These are phyloP conservation scores for Leptinotarsa haldemani DNA, from an alignment of 2,888 invertebrate species.

Conservation along the genomic window DNA sequence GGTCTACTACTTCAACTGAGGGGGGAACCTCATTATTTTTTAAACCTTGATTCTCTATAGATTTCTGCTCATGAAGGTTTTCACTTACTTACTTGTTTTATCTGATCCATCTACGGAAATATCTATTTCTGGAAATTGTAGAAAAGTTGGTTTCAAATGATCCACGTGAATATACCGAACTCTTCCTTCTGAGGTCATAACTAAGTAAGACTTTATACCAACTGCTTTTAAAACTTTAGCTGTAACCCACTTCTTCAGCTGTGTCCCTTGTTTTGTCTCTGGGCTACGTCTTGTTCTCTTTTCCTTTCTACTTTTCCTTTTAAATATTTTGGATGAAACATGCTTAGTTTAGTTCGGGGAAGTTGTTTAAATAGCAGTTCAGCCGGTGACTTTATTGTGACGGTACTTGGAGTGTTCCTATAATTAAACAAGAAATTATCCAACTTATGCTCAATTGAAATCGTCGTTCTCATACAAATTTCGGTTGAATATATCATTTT, in stretches of 20 bases:
- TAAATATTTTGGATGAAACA: conserved; percentile 4
- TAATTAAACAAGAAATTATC: conserved; percentile 22
- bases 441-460: conserved; percentile 1
- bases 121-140: too few species aligned
- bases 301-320: conserved; percentile 2
- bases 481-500: too few species aligned
- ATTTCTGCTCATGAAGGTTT: too few species aligned
- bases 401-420: conserved; percentile 19
- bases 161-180: too few species aligned
- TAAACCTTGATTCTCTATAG: too few species aligned
- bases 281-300: not conserved
- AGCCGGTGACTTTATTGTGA: not conserved
- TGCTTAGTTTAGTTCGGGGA: conserved; percentile 8
- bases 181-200: not conserved
- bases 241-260: not conserved
- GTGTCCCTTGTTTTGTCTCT: conserved; percentile 5
- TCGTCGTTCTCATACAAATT: too few species aligned
- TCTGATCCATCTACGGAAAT: too few species aligned
- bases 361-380: conserved; percentile 7
- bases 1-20: not conserved
- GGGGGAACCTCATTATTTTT: not conserved
- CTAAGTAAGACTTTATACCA: too few species aligned
- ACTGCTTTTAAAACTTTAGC: too few species aligned
- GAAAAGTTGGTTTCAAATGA: too few species aligned
- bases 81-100: too few species aligned